These are phyloP conservation scores for Dysidea cf. avara DNA, from an alignment of 37 sponge, comb jelly and placozoan genomes.

Conservation along the genomic window DNA sequence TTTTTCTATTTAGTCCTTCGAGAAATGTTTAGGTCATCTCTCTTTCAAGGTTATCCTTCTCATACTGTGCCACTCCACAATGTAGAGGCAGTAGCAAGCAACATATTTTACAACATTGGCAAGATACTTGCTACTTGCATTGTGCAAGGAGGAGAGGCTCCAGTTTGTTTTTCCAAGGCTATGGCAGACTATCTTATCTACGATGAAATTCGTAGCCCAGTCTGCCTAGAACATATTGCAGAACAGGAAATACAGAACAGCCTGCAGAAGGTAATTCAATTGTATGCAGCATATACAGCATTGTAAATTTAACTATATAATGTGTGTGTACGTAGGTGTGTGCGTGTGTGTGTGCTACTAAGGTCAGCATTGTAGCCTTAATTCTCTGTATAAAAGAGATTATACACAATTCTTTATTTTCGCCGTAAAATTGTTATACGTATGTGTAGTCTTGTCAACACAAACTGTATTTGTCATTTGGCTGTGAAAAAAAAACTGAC, in stretches of 20 bases:
- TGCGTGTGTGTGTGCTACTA: no score
- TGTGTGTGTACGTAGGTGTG: no score
- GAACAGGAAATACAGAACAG: neutral
- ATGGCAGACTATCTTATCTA: slow-evolving; percentile 20
- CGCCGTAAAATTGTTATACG: no score
- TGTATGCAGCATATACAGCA: no score
- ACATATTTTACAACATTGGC: slow-evolving; percentile 16
- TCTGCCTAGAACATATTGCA: slow-evolving; percentile 10
- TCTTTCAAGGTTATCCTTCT: slow-evolving; percentile 5
- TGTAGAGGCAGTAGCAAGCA: neutral
- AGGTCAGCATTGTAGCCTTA: no score
- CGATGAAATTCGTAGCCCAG: neutral
- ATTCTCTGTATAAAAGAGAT: no score
- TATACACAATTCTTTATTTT: no score
- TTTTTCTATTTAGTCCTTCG: slow-evolving; percentile 20
- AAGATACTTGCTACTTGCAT: slow-evolving; percentile 16
- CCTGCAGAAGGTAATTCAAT: slow-evolving; percentile 18
- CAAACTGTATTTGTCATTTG: no score
- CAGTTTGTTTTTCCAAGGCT: slow-evolving; percentile 22
- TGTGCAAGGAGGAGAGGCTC: slow-evolving; percentile 33
- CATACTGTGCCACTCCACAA: neutral
- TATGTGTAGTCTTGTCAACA: no score
- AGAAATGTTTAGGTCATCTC: neutral
- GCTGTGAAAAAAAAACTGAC: no score
- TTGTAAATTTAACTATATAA: no score